These are phyloP conservation scores for Pipistrellus kuhlii DNA, from an alignment of 2,797 vertebrate species.

Conservation along the genomic window DNA sequence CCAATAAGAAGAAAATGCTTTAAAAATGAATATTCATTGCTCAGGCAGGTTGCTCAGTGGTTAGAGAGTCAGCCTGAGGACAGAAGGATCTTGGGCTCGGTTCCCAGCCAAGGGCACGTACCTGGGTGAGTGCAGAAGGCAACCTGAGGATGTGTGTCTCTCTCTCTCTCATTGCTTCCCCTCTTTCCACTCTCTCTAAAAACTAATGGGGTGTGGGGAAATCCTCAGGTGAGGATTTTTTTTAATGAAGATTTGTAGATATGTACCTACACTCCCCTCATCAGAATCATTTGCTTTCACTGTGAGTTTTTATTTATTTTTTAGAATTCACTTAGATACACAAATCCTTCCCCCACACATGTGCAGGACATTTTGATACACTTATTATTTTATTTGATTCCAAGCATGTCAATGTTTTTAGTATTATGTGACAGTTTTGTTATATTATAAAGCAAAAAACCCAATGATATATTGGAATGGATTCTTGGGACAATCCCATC, in stretches of 20 bases:
- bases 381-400: conserved; percentile 40
- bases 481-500: neutral
- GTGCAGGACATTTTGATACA: neutral
- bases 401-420: neutral
- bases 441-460: neutral
- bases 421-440: neutral
- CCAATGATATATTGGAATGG: neutral
- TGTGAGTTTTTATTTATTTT: neutral
- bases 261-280: neutral
- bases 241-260: conserved; percentile 6
- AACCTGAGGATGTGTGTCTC: too few relatives aligned
- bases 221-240: too few relatives aligned
- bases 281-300: neutral
- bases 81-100: too few relatives aligned
- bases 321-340: neutral
- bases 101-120: too few relatives aligned
- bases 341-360: neutral
- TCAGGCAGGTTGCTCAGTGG: too few relatives aligned
- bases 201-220: too few relatives aligned
- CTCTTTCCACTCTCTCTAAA: too few relatives aligned
- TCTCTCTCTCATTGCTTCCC: too few relatives aligned
- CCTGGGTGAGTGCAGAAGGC: too few relatives aligned
- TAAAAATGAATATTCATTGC: neutral
- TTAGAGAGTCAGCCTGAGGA: too few relatives aligned
- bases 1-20: neutral